Conservation (phyloP, 2,113 vertebrate genomes). For the Xiphophorus couchianus region DNA sequence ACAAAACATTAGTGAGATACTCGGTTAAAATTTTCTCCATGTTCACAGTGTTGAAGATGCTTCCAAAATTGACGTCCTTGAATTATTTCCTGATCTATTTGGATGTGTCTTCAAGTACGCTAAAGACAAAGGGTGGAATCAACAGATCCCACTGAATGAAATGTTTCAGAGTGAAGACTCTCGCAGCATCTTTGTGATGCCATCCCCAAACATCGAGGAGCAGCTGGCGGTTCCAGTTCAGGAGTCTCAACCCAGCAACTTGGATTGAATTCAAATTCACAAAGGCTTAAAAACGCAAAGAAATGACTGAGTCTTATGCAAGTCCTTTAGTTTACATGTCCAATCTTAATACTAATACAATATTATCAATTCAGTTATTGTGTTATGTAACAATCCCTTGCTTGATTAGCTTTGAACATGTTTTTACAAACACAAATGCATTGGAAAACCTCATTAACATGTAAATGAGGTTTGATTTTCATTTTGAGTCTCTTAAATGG, state of each 20-base stretch:
- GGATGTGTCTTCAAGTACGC: constrained; percentile 55
- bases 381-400: not conserved
- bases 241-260: constrained; percentile 14
- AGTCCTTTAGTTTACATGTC: too few species aligned
- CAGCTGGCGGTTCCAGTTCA: constrained; percentile 17
- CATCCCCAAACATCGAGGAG: not conserved
- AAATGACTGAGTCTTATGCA: too few species aligned
- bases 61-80: constrained; percentile 21
- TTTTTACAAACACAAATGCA: not conserved
- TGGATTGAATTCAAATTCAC: not conserved
- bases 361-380: not conserved
- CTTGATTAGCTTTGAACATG: not conserved
- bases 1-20: not conserved
- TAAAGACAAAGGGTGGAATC: constrained; percentile 57
- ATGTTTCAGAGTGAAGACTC: constrained; percentile 34
- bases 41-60: constrained; percentile 38
- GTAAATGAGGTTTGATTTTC: too few species aligned
- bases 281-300: too few species aligned
- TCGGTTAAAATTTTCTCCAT: not conserved
- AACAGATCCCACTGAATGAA: constrained; percentile 31
- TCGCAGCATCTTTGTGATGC: not conserved
- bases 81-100: constrained; percentile 63
- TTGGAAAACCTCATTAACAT: not conserved
- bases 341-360: too few species aligned
- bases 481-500: too few species aligned